Percentiles rank a stretch among this genome's conserved stretches.
These are phyloP conservation scores for Platycnemis pennipes DNA, from an alignment of 2,888 invertebrate species.

Conservation along the genomic window DNA sequence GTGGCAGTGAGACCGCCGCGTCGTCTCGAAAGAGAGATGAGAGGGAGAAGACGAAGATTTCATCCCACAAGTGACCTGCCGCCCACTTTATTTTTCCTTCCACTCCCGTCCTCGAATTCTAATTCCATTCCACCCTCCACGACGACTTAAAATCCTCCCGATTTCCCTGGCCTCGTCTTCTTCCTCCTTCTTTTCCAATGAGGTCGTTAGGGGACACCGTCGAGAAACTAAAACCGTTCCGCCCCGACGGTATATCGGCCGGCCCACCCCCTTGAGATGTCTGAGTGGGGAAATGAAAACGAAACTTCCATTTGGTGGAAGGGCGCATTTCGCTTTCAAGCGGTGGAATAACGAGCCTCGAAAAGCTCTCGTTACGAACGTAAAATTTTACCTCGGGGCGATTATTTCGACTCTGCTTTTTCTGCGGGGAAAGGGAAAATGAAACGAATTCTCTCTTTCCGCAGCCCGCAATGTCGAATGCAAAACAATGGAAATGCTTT, in stretches of 20 bases:
- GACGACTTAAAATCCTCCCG: neutral
- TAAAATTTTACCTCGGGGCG: neutral
- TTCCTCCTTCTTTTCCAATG: neutral
- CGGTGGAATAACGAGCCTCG: neutral
- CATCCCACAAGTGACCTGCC: too few species aligned
- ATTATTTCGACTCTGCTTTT: neutral
- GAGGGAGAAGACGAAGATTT: too few species aligned
- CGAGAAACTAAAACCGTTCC: neutral
- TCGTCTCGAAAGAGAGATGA: conserved; percentile 16
- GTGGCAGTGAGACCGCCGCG: too few species aligned
- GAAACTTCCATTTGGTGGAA: neutral
- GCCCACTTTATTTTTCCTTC: too few species aligned
- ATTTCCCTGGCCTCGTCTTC: too few species aligned
- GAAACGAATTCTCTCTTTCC: neutral
- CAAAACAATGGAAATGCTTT: neutral
- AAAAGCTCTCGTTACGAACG: neutral
- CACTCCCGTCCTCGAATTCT: too few species aligned
- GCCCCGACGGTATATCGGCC: neutral
- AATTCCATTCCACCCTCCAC: too few species aligned
- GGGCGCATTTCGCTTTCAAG: neutral
- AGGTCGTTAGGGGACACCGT: neutral
- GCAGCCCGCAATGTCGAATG: neutral
- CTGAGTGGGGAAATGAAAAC: neutral
- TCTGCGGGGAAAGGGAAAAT: neutral
- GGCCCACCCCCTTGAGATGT: neutral